Evolutionary conservation across 2,797 vertebrate species (phyloP), one percentile per base, ranked within the genome.

Genomic region (Urosaurus nigricauda): DNA sequence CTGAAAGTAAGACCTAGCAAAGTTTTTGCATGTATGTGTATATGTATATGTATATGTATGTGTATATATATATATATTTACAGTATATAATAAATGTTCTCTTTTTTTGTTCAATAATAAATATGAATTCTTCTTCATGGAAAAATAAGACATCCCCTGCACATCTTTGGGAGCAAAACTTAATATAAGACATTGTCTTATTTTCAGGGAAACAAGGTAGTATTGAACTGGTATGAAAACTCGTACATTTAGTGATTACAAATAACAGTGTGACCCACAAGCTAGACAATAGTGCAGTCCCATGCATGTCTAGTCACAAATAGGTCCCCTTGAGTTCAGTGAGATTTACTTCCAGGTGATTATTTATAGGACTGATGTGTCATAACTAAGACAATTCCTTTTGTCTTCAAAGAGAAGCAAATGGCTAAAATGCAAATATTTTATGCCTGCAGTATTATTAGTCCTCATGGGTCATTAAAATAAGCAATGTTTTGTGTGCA

Each of bases 401-500:
- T 71, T 68, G 75, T 47, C 43, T 82, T 85, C 32, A 5, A 80
- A 51, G 24, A 60, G 58, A n/a, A 53, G 19, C 53, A 74, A 35
- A 51, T 58, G 21, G 51, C 35, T 58, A 71, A 71, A 58, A 56
- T 83, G 14, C 6, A 53, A 79, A 85, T 3, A 47, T 13, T 24
- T 4, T 2, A 85, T 88, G 87, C 87, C 53, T 32, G 0, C 1
- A 88, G 5, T 32, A 6, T 78, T 91, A 77, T 11, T 82, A 65
- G 16, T 17, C 40, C 93, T 88, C 75, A 51, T 87, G 79, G 82
- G 94, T 89, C 73, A 75, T 93, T 70, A 63, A 84, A 92, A 79
- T 84, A 95, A 94, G 93, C 86, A 90, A 75, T 93, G 91, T 93
- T 94, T 81, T 79, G 86, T 88, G 32, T 93, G 94, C 88, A 24